Percentiles rank a stretch among this genome's conserved stretches.
Evolutionary conservation across 1,140 invertebrate genomes (phyloP).

Genomic region (Zaprionus vittiger): DNA sequence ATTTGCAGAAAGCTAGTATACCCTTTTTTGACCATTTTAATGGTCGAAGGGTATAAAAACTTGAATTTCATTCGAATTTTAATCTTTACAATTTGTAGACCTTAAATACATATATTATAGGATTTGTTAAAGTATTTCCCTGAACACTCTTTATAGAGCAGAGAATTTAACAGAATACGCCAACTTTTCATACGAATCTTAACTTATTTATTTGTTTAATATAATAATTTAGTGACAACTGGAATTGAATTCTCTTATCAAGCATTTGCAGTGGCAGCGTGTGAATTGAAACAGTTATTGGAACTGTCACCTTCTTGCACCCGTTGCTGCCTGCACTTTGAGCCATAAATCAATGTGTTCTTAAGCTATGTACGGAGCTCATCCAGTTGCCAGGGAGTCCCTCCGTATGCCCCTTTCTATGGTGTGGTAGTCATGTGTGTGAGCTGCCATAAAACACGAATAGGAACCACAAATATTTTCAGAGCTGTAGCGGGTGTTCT

Average conservation of each 20-base stretch:
- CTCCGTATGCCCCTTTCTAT: not conserved
- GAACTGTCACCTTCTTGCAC: conserved; percentile 6
- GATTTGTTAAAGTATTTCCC: no score
- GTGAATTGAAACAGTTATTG: conserved; percentile 59
- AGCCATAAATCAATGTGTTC: conserved; percentile 72
- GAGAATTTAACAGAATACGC: no score
- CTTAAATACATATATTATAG: no score
- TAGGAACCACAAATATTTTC: conserved; percentile 67
- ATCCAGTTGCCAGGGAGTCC: conserved; percentile 25
- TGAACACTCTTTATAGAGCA: no score
- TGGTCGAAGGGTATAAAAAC: no score
- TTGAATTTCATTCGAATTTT: no score
- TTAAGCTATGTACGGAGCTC: conserved; percentile 38
- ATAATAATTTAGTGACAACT: not conserved
- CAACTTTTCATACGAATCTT: not conserved
- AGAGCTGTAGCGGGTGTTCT: not conserved
- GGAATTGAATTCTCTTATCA: conserved; percentile 56
- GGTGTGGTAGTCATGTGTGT: conserved; percentile 30
- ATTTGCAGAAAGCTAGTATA: no score
- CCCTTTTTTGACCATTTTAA: no score
- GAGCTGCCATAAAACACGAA: conserved; percentile 55
- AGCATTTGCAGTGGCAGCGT: conserved; percentile 50
- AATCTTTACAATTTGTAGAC: no score
- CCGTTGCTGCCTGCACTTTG: conserved; percentile 2
- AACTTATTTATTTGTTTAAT: not conserved